Conservation (phyloP, 2,113 vertebrate species). For the Capreolus pygargus region DNA sequence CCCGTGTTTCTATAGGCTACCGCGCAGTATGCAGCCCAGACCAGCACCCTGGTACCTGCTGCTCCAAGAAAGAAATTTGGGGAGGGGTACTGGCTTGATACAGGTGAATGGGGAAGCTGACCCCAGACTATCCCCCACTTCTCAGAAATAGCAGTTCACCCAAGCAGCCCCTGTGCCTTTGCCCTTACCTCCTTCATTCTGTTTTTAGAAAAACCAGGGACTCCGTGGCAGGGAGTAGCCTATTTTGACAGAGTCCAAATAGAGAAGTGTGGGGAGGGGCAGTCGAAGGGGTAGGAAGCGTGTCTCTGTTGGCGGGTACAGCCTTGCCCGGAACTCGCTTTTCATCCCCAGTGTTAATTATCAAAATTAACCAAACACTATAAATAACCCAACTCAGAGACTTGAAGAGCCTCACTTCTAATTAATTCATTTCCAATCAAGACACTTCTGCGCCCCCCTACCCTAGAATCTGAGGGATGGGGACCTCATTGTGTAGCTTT, state of each 20-base stretch:
- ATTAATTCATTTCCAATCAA: slow-evolving; percentile 79
- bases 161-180: neutral
- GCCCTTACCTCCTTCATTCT: neutral
- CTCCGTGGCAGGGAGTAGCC: slow-evolving; percentile 2
- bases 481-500: slow-evolving; percentile 45
- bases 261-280: slow-evolving; percentile 38
- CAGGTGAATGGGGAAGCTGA: neutral
- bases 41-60: neutral
- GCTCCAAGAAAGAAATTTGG: neutral
- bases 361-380: slow-evolving; percentile 78
- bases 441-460: slow-evolving; percentile 69
- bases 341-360: slow-evolving; percentile 75
- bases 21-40: neutral
- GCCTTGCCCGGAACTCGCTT: slow-evolving; percentile 60
- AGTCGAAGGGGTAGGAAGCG: neutral
- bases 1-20: neutral
- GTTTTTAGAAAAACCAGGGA: slow-evolving; percentile 53
- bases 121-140: neutral
- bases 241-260: slow-evolving; percentile 60
- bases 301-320: slow-evolving; percentile 57
- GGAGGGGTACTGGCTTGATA: neutral
- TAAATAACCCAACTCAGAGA: slow-evolving; percentile 78
- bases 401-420: slow-evolving; percentile 75
- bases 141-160: neutral
- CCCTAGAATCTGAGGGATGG: slow-evolving; percentile 60